Base-by-base conservation (phyloP, 1,140 invertebrate genomes). In the Drosophila eugracilis region DNA sequence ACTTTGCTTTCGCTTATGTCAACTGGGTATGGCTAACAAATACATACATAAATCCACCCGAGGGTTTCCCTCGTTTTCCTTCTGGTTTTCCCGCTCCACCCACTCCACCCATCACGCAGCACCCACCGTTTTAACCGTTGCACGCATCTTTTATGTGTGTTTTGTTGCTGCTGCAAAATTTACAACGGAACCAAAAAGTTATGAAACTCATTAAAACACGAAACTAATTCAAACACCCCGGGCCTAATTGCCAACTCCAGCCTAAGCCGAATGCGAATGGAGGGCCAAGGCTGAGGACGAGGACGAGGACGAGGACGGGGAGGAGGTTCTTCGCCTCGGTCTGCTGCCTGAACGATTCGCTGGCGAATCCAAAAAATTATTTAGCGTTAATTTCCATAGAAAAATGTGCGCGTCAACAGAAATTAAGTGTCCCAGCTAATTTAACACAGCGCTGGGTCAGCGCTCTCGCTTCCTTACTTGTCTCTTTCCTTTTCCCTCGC, bases 161-260 rank as follows among this genome's bases (percentile, higher is more conserved):
- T 72, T 49, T 60, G 70, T 74, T 63, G 66, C 52, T 75, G 73
- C 83, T 66, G 71, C 69, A 73, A 60, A 84, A 78, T 86, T 88
- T 88, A 86, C 83, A 86, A 88, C 83, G 81, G 81, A 86, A 88
- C 81, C 81, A 86, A 88, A 86, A 86, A 86, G 81, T 86, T 86
- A 86, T 86, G 81, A 86, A 86, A 86, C 81, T 86, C 81, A 86
- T 86, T 86, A 86, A 86, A 86, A 86, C 83, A 86, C 81, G 81
- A 88, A 86, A 86, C 81, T 86, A 86, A 86, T 86, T 86, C 83
- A 86, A 86, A 86, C 81, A 81, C 81, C 83, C 83, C 77, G 78
- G 81, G 81, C 83, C 81, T 86, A 86, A 86, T 86, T 86, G 81
- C 81, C 83, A 86, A 75, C 81, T 74, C 73, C 75, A 63, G 73